Evolutionary conservation across 2,113 vertebrate genomes (phyloP).

Genomic region (Ciconia boyciana): DNA sequence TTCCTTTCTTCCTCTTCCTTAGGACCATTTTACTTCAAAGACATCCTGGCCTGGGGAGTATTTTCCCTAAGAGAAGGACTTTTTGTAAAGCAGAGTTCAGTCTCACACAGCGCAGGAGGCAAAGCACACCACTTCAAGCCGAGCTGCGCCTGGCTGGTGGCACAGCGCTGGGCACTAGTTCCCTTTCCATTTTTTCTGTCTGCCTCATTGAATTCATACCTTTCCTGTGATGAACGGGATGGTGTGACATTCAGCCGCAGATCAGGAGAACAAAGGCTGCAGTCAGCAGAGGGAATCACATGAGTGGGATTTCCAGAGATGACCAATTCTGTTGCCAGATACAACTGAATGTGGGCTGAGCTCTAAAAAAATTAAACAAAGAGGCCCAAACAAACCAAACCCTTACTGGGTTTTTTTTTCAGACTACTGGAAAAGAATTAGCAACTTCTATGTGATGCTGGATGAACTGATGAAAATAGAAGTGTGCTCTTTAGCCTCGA

Average conservation of each 20-base stretch:
- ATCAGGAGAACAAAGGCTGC: not conserved
- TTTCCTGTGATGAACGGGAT: not conserved
- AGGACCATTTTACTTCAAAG: not conserved
- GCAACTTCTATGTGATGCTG: not conserved
- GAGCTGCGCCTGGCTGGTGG: not conserved
- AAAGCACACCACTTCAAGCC: not conserved
- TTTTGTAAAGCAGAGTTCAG: not conserved
- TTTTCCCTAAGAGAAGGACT: not conserved
- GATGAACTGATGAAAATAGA: not conserved
- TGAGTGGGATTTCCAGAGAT: not conserved
- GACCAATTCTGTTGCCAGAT: not conserved
- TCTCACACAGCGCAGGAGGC: not conserved
- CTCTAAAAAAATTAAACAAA: not conserved
- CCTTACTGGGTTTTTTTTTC: not conserved
- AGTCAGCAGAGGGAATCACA: not conserved
- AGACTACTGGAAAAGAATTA: not conserved
- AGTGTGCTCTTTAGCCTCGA: not conserved
- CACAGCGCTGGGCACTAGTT: rapidly evolving
- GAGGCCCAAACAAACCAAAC: not conserved
- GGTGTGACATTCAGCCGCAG: not conserved
- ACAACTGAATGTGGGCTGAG: not conserved
- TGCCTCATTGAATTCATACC: not conserved
- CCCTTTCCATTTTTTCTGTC: not conserved
- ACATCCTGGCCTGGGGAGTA: not conserved
- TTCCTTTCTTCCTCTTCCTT: not conserved